These are phyloP conservation scores for Merluccius polli DNA, from an alignment of 2,797 vertebrate genomes.

Conservation along the genomic window DNA sequence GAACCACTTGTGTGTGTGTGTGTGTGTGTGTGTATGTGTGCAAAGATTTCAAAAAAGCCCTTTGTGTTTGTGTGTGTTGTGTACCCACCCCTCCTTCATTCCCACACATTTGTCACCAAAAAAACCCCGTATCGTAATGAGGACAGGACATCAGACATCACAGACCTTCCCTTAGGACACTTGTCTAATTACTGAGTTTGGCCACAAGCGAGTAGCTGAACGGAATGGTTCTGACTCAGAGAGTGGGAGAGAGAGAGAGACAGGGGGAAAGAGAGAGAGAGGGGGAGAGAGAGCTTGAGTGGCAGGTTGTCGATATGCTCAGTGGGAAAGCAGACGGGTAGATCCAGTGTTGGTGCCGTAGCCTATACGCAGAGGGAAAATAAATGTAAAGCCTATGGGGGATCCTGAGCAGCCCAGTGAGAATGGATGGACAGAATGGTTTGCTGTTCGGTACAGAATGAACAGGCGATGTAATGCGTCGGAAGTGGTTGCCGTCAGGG, in stretches of 20 bases:
- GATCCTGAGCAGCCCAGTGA: not conserved
- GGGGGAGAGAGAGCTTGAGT: conserved; percentile 47
- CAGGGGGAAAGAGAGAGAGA: conserved; percentile 64
- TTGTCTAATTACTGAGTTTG: conserved; percentile 74
- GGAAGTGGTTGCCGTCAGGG: not conserved
- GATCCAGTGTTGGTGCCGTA: not conserved
- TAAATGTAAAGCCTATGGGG: not conserved
- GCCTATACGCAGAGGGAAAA: not conserved
- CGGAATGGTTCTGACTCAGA: conserved; percentile 50
- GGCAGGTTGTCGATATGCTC: conserved; percentile 54
- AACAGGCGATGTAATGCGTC: not conserved
- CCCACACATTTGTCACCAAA: not conserved
- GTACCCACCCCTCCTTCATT: not conserved
- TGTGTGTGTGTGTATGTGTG: not conserved
- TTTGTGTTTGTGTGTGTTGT: not conserved
- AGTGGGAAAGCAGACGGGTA: not conserved
- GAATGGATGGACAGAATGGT: not conserved
- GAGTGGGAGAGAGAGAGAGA: not conserved
- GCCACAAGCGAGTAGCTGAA: conserved; percentile 68
- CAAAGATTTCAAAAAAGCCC: not conserved
- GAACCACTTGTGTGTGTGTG: not conserved
- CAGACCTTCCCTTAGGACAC: conserved; percentile 64
- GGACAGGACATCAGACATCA: conserved; percentile 61
- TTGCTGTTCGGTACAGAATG: not conserved
- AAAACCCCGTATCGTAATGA: conserved; percentile 69